phyloP scores from a whole-genome alignment of 2,113 vertebrate genomes.

The Eonycteris spelaea region DNA sequence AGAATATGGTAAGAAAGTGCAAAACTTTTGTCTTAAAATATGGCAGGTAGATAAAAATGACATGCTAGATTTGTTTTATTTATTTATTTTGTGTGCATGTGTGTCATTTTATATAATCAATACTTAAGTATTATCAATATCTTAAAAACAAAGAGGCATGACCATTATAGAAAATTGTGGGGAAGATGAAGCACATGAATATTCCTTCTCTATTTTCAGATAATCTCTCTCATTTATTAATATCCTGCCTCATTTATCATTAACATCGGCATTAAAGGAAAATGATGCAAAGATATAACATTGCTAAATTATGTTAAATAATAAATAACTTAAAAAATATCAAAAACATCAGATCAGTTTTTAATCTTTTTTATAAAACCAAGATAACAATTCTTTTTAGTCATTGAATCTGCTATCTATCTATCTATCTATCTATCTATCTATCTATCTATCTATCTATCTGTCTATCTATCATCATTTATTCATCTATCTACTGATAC shows the following conservation, averaged over 20 bases:
- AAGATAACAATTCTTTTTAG: background rate
- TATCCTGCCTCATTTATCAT: background rate
- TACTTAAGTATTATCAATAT: no score
- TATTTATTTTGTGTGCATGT: background rate
- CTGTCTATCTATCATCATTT: no score
- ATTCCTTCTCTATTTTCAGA: background rate
- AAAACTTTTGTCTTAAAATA: background rate
- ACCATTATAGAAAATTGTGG: background rate
- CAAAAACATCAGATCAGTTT: background rate
- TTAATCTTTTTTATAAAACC: background rate
- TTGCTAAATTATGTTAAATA: background rate
- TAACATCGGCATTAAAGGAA: background rate
- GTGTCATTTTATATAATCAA: no score
- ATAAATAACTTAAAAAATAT: background rate
- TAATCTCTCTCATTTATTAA: background rate
- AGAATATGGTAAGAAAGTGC: background rate
- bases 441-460: background rate
- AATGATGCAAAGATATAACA: background rate
- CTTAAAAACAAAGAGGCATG: background rate
- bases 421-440: background rate
- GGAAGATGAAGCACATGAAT: background rate
- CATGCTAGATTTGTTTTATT: background rate
- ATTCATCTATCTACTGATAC: background rate
- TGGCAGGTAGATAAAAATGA: background rate
- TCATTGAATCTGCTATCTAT: background rate